Evolutionary conservation across 1,140 invertebrate genomes (phyloP).

Genomic region (Drosophila repletoides): DNA sequence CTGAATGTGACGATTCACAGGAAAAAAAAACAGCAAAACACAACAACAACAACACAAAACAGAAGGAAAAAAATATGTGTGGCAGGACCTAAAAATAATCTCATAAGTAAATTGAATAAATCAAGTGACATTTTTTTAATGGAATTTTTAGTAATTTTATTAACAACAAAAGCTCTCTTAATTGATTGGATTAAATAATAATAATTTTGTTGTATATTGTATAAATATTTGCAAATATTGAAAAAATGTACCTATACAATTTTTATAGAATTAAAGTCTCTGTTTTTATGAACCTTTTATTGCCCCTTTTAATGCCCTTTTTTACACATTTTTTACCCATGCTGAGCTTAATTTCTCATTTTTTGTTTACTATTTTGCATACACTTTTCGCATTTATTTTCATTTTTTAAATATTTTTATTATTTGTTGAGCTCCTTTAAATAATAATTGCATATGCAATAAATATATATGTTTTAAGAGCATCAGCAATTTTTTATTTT

Average conservation of each 20-base stretch:
- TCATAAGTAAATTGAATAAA: slow-evolving; percentile 43
- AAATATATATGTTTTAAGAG: too few species aligned
- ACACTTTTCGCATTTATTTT: slow-evolving; percentile 5
- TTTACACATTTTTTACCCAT: neutral
- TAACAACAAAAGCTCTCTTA: neutral
- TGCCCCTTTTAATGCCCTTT: neutral
- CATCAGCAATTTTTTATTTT: too few species aligned
- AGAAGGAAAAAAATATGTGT: neutral
- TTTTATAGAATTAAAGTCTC: too few species aligned
- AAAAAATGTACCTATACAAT: too few species aligned
- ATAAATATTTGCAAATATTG: neutral
- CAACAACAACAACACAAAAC: too few species aligned
- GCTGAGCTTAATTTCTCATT: slow-evolving; percentile 1
- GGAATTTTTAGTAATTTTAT: slow-evolving; percentile 3
- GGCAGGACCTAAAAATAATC: slow-evolving; percentile 13
- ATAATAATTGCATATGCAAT: too few species aligned
- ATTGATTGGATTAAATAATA: slow-evolving; percentile 17
- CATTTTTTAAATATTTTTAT: neutral
- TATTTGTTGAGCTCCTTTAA: neutral
- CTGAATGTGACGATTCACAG: slow-evolving; percentile 20
- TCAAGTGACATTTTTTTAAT: slow-evolving; percentile 13
- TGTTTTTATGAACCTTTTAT: neutral
- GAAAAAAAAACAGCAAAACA: slow-evolving; percentile 4
- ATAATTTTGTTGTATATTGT: neutral
- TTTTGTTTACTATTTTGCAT: slow-evolving; percentile 1